Evolutionary conservation across 1,140 invertebrate genomes (phyloP).

Genomic region (Aphidius gifuensis): DNA sequence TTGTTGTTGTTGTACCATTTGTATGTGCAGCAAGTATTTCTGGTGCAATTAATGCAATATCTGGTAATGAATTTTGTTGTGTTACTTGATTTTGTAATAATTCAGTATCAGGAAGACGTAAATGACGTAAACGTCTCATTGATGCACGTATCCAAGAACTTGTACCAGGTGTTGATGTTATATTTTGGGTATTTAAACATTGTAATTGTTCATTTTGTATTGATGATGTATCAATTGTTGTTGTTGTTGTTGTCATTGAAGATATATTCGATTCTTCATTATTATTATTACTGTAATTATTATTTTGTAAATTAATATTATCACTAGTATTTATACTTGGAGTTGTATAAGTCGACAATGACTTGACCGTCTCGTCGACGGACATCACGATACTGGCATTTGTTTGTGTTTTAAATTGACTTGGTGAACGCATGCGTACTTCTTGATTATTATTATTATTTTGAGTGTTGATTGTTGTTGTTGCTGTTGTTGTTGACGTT

Average conservation of each 20-base stretch:
- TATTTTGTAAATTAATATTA: background rate
- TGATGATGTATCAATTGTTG: constrained; percentile 8
- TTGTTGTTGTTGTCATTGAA: constrained; percentile 14
- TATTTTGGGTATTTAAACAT: background rate
- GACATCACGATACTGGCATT: constrained; percentile 51
- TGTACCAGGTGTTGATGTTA: constrained; percentile 19
- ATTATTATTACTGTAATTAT: background rate
- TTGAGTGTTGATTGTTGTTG: constrained; percentile 16
- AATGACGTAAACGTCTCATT: constrained; percentile 48
- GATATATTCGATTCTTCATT: background rate
- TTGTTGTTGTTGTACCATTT: constrained; percentile 36
- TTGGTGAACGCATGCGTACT: constrained; percentile 23
- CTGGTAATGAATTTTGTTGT: constrained; percentile 45
- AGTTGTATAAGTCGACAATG: constrained; percentile 25
- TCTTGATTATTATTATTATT: constrained; percentile 1
- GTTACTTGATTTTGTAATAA: constrained; percentile 11
- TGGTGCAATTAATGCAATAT: constrained; percentile 50
- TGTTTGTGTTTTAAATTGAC: constrained; percentile 1
- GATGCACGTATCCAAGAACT: constrained; percentile 51
- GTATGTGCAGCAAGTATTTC: constrained; percentile 51
- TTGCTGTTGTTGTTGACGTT: constrained; percentile 2
- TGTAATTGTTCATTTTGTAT: constrained; percentile 12
- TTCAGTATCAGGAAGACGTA: constrained; percentile 42
- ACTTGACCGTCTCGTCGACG: constrained; percentile 48
- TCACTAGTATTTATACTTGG: background rate